Evolutionary conservation across 2,113 vertebrate genomes (phyloP).

Genomic region (Xenopus laevis): DNA sequence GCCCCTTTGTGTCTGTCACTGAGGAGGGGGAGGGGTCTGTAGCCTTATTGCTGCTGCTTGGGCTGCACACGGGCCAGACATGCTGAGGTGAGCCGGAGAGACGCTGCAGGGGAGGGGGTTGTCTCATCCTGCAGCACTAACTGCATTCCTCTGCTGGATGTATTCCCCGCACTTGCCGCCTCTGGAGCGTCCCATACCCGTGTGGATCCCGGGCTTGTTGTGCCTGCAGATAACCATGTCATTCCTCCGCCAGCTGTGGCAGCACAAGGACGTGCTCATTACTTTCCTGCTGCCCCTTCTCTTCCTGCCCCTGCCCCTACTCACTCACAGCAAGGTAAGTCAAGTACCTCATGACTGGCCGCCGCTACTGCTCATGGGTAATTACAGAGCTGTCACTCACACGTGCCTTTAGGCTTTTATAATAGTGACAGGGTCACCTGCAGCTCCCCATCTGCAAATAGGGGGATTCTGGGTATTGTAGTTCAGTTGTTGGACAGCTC

Average conservation of each 20-base stretch:
- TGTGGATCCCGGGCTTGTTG: slow-evolving; percentile 45
- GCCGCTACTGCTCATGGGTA: no score
- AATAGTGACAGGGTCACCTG: no score
- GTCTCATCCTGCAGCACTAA: neutral
- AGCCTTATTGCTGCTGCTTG: no score
- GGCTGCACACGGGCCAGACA: no score
- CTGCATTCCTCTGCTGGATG: neutral
- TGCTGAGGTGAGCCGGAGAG: slow-evolving; percentile 18
- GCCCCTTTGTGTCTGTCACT: no score
- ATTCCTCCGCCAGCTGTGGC: slow-evolving; percentile 8
- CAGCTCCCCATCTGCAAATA: no score
- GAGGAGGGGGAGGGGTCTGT: no score
- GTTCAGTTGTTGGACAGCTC: no score
- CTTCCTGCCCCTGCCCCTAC: slow-evolving; percentile 31
- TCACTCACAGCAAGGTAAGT: slow-evolving; percentile 36
- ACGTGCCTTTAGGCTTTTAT: no score
- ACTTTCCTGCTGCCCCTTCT: slow-evolving; percentile 28
- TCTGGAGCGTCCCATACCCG: slow-evolving; percentile 17
- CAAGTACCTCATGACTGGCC: neutral
- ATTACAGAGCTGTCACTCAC: no score
- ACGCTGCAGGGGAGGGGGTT: slow-evolving; percentile 21
- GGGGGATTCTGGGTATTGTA: no score
- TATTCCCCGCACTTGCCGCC: slow-evolving; percentile 5
- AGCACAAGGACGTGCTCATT: slow-evolving; percentile 30
- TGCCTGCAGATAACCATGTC: slow-evolving; percentile 50